Conservation (phyloP, 2,113 vertebrate species). For the Furnarius figulus region DNA sequence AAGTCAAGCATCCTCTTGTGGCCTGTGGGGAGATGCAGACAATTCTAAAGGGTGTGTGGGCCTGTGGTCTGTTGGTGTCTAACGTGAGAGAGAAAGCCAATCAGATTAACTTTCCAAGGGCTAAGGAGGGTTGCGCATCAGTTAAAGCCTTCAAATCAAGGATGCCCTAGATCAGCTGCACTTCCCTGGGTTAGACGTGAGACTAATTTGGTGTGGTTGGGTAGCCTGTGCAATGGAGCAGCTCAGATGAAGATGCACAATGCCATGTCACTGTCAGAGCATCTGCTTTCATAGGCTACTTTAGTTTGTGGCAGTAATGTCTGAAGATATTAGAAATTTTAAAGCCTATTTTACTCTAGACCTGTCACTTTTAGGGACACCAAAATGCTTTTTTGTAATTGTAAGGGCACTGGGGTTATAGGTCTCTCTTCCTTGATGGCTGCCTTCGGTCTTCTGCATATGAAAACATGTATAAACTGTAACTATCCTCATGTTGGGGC, state of each 20-base stretch:
- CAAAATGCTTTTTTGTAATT: background rate
- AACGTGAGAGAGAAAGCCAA: background rate
- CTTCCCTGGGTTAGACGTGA: background rate
- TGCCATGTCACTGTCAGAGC: background rate
- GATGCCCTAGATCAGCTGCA: background rate
- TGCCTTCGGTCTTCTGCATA: background rate
- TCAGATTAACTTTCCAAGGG: background rate
- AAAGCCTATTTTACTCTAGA: background rate
- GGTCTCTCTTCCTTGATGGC: background rate
- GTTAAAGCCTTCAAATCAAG: background rate
- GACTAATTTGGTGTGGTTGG: background rate
- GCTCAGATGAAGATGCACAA: background rate
- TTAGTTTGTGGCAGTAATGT: background rate
- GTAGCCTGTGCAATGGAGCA: background rate
- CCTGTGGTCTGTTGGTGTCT: background rate
- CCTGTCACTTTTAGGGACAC: background rate
- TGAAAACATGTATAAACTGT: background rate
- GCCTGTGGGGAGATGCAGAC: background rate
- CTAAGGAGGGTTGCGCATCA: background rate
- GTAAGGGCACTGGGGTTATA: background rate
- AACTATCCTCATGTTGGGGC: background rate
- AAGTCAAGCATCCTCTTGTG: background rate
- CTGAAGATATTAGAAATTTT: background rate
- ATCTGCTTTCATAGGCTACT: background rate
- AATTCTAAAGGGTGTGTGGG: background rate